Percentiles rank a stretch among this genome's conserved stretches.
phyloP scores from a whole-genome alignment of 2,113 vertebrate species.

The Numenius arquata region DNA sequence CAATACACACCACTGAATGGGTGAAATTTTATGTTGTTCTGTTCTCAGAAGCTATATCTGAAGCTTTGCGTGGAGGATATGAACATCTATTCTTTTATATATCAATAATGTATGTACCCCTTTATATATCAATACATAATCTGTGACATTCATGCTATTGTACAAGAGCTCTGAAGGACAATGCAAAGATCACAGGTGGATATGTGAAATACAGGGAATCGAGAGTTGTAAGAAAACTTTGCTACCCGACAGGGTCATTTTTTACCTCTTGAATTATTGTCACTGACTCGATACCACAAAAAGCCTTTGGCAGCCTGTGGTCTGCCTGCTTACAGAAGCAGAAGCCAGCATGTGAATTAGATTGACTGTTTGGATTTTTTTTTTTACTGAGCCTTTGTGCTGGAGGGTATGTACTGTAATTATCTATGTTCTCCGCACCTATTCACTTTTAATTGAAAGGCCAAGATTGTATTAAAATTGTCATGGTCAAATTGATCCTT shows the following conservation, averaged over 20 bases:
- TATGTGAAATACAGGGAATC: neutral
- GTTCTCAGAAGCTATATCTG: neutral
- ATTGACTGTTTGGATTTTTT: neutral
- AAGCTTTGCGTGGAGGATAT: neutral
- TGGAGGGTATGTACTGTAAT: neutral
- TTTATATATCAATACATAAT: neutral
- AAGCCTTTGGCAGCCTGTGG: neutral
- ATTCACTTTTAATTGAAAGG: constrained; percentile 25
- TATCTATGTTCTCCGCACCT: neutral
- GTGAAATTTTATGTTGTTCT: neutral
- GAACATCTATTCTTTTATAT: neutral
- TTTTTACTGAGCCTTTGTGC: neutral
- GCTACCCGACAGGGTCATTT: neutral
- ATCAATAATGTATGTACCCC: neutral
- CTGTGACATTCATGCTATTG: neutral
- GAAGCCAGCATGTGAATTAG: neutral
- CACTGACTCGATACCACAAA: neutral
- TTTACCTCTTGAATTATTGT: constrained; percentile 16
- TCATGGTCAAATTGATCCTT: neutral
- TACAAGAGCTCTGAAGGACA: neutral
- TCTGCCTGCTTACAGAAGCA: constrained; percentile 14
- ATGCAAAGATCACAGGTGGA: neutral
- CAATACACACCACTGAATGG: neutral
- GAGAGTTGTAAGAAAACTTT: neutral
- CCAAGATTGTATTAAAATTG: neutral